A percentile compares a stretch with the other conserved stretches of the same genome.
Evolutionary conservation across 2,113 vertebrate genomes (phyloP).

Genomic region (Otus sunia): DNA sequence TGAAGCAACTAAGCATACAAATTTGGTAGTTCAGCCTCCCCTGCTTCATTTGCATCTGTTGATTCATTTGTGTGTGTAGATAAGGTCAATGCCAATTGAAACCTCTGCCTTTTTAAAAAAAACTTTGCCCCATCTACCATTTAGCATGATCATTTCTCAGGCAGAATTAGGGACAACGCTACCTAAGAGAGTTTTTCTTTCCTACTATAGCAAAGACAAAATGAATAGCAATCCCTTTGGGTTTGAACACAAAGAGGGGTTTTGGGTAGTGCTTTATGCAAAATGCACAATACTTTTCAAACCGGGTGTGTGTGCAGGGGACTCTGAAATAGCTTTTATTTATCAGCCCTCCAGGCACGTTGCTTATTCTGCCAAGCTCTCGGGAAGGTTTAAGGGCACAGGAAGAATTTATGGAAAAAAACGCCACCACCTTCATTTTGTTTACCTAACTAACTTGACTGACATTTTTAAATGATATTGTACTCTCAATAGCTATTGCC

Average conservation of each 20-base stretch:
- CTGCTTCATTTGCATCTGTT: background rate
- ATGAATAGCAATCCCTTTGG: background rate
- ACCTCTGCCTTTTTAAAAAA: background rate
- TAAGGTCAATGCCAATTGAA: background rate
- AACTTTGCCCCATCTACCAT: background rate
- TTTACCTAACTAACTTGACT: background rate
- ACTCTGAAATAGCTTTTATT: background rate
- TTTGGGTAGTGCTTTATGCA: background rate
- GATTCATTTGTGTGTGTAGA: background rate
- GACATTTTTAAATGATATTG: background rate
- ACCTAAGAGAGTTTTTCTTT: background rate
- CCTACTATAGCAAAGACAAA: background rate
- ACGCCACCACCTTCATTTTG: background rate
- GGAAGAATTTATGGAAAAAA: background rate
- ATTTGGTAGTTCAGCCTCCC: background rate
- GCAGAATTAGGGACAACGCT: background rate
- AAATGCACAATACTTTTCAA: background rate
- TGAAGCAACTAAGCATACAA: background rate
- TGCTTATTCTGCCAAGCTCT: background rate
- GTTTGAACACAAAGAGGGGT: background rate
- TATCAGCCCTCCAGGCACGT: background rate
- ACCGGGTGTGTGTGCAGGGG: accelerated
- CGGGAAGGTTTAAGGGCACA: background rate
- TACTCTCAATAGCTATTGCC: background rate
- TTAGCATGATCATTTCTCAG: background rate